Evolutionary conservation across 2,797 vertebrate genomes (phyloP), one percentile per base, ranked within the genome.

Genomic region (Paguma larvata): DNA sequence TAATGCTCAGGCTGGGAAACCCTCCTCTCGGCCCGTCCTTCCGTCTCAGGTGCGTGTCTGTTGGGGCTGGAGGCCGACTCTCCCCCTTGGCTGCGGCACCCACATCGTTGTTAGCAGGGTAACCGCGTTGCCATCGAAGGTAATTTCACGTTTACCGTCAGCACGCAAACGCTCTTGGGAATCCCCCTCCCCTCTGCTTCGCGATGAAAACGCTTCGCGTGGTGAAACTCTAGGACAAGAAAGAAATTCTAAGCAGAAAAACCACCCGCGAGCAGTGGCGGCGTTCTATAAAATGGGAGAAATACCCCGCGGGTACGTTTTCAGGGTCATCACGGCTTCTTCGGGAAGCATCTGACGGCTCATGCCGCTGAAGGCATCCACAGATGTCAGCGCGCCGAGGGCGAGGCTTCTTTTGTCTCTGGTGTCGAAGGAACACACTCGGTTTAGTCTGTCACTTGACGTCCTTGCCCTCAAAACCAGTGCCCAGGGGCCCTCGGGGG

Each of bases 381-480:
- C 94, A 92, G 97, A 95, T 92, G 93, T 86, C 89, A 68, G 91
- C 3, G 18, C 32, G 73, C 16, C 1, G 79, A 90, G 41, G 63
- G 67, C 5, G 68, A 93, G 82, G 27, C 41, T 83, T 79, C 51
- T 21, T 38, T 48, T 80, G 12, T 44, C 77, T 89, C 73, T 30
- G 0, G 15, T 16, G 16, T 19, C 18, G 79, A 77, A 56, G 91
- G 62, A 80, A 67, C 68, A 46, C 83, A 80, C 90, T 92, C 9
- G 1, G 95, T 72, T 89, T 72, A 91, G 96, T 97, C 87, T 97
- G 95, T 95, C 68, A 67, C 63, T 96, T 53, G 89, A 85, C 90
- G 96, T 96, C 88, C 89, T 96, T 89, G 89, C 67, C 73, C 77
- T 97, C 93, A 95, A 97, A 97, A 94, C 78, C 89, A 88, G 93